phyloP scores from a whole-genome alignment of 2,797 vertebrate species.

The Sebastes oblongus region DNA sequence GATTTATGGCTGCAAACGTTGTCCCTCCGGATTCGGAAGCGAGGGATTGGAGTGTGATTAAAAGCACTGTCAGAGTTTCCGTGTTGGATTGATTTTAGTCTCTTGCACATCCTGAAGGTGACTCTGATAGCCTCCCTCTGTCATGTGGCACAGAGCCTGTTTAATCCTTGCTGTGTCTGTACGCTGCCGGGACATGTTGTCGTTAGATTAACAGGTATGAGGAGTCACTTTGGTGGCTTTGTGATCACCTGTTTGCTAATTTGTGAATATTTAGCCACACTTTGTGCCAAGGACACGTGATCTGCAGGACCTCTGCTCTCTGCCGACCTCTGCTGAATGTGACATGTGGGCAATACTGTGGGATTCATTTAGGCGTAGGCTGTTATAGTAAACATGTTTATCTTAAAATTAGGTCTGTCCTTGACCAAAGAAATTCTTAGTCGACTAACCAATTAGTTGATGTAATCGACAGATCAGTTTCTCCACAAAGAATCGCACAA shows the following conservation, averaged over 20 bases:
- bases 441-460: too few species aligned
- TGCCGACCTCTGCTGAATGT: slow-evolving; percentile 50
- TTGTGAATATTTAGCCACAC: slow-evolving; percentile 64
- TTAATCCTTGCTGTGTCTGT: slow-evolving; percentile 60
- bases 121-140: slow-evolving; percentile 51
- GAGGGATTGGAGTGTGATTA: slow-evolving; percentile 65
- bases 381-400: background rate
- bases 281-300: slow-evolving; percentile 37
- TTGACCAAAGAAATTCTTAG: too few species aligned
- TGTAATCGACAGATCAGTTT: too few species aligned
- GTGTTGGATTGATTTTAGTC: slow-evolving; percentile 69
- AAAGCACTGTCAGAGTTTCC: slow-evolving; percentile 66
- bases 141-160: slow-evolving; percentile 56
- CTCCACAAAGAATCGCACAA: too few species aligned
- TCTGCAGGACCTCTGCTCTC: slow-evolving; percentile 41
- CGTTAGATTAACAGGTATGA: slow-evolving; percentile 76
- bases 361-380: background rate
- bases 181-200: slow-evolving; percentile 63
- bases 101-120: slow-evolving; percentile 77
- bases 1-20: slow-evolving; percentile 39
- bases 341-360: background rate
- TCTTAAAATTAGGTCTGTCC: background rate
- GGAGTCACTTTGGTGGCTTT: slow-evolving; percentile 63
- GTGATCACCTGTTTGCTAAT: slow-evolving; percentile 78
- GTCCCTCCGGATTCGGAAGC: slow-evolving; percentile 51